phyloP scores from a whole-genome alignment of 2,797 vertebrate species.

The Eulemur mongoz region DNA sequence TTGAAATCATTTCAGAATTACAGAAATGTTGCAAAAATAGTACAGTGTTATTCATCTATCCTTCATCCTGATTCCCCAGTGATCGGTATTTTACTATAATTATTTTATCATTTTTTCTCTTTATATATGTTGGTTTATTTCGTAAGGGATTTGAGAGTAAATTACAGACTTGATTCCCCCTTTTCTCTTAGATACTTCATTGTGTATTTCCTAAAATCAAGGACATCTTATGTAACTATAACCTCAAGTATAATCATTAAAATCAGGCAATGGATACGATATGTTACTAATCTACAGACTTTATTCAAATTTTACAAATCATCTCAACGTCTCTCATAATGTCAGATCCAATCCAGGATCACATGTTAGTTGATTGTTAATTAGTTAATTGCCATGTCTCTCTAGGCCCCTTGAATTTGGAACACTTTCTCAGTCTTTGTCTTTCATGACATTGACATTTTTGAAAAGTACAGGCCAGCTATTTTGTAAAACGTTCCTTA shows the following conservation, averaged over 20 bases:
- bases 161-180: not conserved
- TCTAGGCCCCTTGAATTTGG: not conserved
- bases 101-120: not conserved
- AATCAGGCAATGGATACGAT: not conserved
- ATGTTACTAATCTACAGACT: not conserved
- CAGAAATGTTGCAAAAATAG: not conserved
- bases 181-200: not conserved
- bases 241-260: not conserved
- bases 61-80: not conserved
- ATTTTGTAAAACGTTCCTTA: not conserved
- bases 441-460: not conserved
- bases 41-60: not conserved
- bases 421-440: not conserved
- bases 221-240: not conserved
- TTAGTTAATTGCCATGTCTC: not conserved
- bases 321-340: not conserved
- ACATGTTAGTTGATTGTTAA: not conserved
- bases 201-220: not conserved
- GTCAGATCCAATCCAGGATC: not conserved
- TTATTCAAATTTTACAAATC: not conserved
- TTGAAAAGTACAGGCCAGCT: not conserved
- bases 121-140: not conserved
- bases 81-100: not conserved
- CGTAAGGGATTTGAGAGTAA: not conserved
- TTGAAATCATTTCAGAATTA: constrained; percentile 8